Conservation (phyloP, 2,113 vertebrate species). For the Scophthalmus maximus region DNA sequence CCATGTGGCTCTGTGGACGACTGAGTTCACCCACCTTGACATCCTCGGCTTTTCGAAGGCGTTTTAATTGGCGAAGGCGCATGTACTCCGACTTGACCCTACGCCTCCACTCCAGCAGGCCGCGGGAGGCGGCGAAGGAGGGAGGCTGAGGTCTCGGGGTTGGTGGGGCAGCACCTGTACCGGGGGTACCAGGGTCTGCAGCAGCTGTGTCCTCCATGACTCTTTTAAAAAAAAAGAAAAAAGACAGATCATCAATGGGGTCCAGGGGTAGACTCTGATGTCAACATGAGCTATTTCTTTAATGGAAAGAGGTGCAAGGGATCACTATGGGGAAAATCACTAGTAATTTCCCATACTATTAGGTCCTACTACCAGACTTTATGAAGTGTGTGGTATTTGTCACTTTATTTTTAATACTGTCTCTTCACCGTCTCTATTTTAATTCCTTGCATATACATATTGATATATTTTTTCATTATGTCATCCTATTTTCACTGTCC, state of each 20-base stretch:
- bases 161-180: constrained; percentile 24
- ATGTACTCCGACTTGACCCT: constrained; percentile 98
- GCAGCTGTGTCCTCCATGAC: constrained; percentile 73
- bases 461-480: too few species aligned
- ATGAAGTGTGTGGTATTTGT: too few species aligned
- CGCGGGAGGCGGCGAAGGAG: constrained; percentile 81
- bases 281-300: background rate
- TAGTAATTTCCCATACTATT: background rate
- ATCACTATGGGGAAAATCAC: background rate
- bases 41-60: constrained; percentile 90
- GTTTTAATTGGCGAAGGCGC: constrained; percentile 94
- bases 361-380: background rate
- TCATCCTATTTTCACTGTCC: too few species aligned
- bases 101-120: constrained; percentile 91
- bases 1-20: background rate
- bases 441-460: too few species aligned
- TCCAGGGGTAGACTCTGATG: background rate
- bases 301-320: background rate
- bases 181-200: constrained; percentile 29
- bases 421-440: too few species aligned
- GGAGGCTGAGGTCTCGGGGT: constrained; percentile 66
- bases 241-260: background rate
- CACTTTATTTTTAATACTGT: too few species aligned
- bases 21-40: constrained; percentile 86
- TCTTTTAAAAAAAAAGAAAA: constrained; percentile 34